Base-by-base conservation (phyloP, 92 coral and sea anemone species). In the Umimayanthus kanabou region DNA sequence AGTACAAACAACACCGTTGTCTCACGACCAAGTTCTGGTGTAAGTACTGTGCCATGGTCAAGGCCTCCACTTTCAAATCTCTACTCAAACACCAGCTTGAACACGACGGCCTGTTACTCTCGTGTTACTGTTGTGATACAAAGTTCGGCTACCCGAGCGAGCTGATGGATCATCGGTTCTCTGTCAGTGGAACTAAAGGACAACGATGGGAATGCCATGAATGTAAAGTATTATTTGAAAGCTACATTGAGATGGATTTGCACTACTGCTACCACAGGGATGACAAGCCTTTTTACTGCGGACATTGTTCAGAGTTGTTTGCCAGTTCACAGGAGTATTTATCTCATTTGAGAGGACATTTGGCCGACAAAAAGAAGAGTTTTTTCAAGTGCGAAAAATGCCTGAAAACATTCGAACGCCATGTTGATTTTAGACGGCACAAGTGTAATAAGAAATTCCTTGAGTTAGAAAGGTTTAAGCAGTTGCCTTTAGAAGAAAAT, bases 1-100 rank as follows among this genome's bases (percentile, higher is more conserved):
- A 73, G 23, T 73, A 9, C 77, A 73, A 73, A 40, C 77, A 73
- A 9, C 77, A 73, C 39, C 40, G 77, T 22, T 73, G 77, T 29
- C 3, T 22, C 22, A 37, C 33, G 30, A 73, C 3, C 42, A 37
- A 20, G 1, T 73, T 73, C 22, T 13, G 40, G 0, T 73, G 77
- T 73, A 73, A 73, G 40, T 33, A 73, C 77, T 73, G 77, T 9
- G 14, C 6, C 45, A 73, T 29, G 42, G 1, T 16, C 45, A 73
- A 29, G 40, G 9, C 18, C 37, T 33, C 37, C 20, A 33, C 23
- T 9, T 73, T 40, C 22, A 40, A 33, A 5, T 22, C 8, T 3
- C 77, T 73, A 37, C 37, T 73, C 33, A 33, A 2, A 14, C 77
- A 73, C 20, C 77, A 29, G 2, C 40, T 73, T 18, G 37, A 7